Evolutionary conservation across 2,113 vertebrate species (phyloP).

Genomic region (Protobothrops mucrosquamatus): DNA sequence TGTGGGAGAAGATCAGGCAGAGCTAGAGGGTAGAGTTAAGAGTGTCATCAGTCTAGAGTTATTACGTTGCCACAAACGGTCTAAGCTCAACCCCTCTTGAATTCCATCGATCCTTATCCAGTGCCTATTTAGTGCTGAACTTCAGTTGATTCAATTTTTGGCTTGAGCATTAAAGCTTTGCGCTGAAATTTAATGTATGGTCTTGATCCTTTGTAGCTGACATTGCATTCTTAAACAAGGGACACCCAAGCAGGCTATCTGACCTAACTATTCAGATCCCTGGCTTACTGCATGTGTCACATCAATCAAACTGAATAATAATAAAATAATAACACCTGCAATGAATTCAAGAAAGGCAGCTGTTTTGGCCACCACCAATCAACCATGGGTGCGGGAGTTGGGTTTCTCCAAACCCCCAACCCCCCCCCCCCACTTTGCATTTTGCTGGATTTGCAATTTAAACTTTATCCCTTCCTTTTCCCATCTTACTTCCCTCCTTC

Average conservation of each 20-base stretch:
- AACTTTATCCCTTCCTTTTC: background rate
- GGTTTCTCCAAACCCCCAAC: constrained; percentile 5
- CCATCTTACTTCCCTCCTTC: background rate
- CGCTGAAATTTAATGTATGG: no score
- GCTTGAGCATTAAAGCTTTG: no score
- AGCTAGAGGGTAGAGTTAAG: no score
- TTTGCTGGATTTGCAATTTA: constrained; percentile 12
- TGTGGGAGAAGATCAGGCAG: no score
- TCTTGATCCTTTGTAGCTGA: background rate
- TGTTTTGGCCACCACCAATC: background rate
- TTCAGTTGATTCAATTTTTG: no score
- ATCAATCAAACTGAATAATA: constrained; percentile 41
- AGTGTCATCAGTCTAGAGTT: no score
- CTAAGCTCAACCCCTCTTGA: no score
- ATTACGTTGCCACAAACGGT: no score
- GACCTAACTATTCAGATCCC: constrained; percentile 53
- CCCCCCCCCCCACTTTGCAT: background rate
- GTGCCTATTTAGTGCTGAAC: no score
- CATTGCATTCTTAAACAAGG: background rate
- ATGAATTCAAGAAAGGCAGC: constrained; percentile 6
- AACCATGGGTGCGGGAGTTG: background rate
- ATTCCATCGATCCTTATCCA: no score
- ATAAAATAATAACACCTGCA: constrained; percentile 44
- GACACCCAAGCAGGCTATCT: constrained; percentile 44
- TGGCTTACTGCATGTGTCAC: constrained; percentile 57